These are phyloP conservation scores for Pedionomus torquatus DNA, from an alignment of 2,113 vertebrate genomes.

Conservation along the genomic window DNA sequence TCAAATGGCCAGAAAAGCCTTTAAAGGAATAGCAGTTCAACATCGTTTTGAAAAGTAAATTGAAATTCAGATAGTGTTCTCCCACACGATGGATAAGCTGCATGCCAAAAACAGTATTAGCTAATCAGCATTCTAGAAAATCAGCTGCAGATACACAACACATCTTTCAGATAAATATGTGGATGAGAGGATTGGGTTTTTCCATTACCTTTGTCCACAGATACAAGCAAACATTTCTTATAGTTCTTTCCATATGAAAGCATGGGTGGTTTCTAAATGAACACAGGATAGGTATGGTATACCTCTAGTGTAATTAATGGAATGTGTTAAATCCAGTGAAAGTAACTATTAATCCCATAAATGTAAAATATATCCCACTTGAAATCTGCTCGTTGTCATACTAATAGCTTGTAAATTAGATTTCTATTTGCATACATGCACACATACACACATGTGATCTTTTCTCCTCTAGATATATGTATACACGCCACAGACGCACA, in stretches of 20 bases:
- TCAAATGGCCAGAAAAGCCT: conserved; percentile 32
- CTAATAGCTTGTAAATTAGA: neutral
- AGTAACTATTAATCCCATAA: neutral
- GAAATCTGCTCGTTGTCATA: neutral
- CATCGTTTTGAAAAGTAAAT: conserved; percentile 39
- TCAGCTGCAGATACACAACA: conserved; percentile 50
- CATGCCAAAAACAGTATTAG: conserved; percentile 57
- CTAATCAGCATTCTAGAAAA: conserved; percentile 59
- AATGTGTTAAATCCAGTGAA: neutral
- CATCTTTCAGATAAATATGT: conserved; percentile 39
- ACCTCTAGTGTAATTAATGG: neutral
- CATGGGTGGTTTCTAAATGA: neutral
- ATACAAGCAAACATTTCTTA: neutral
- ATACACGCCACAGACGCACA: neutral
- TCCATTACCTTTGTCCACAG: conserved; percentile 37
- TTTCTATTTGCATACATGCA: neutral
- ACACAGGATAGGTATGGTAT: accelerated
- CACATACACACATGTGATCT: neutral
- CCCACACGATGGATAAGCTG: conserved; percentile 9
- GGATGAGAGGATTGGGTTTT: conserved; percentile 20
- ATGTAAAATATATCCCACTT: neutral
- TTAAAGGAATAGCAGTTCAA: conserved; percentile 42
- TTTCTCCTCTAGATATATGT: neutral
- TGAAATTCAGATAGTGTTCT: conserved; percentile 56
- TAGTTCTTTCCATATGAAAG: neutral